Evolutionary conservation across 2,113 vertebrate genomes (phyloP), one percentile per base, ranked within the genome.

Genomic region (Marmota monax): DNA sequence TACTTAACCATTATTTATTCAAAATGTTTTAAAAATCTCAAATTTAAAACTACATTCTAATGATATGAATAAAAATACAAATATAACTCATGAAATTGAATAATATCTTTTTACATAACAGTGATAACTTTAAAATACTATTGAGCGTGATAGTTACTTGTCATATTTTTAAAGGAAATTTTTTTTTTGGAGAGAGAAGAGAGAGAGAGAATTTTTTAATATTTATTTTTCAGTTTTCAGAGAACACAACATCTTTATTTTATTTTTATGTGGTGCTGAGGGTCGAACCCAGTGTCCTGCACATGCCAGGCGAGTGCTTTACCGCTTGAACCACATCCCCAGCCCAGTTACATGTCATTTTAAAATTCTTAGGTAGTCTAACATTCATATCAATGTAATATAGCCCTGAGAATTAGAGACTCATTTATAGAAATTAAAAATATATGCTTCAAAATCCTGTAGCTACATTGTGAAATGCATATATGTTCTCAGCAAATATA

Each of bases 51-150:
- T 79, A 4, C 25, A 53, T 90, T 90, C 48, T 87, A 82, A 82
- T 74, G 80, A 53, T 82, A 65, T 76, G 27, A 87, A 53, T 87
- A 90, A 56, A 94, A 94, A 85, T 74, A 45, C n/a, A 51, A 83
- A 20, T 96, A 27, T 61, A 77, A 51, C 37, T 56, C 48, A 39
- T 42, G 53, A 84, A 90, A 84, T 74, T 73, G 65, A 84, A 84
- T 58, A 22, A 22, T 58, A 8, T 58, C 22, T 23, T 53, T 53
- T 53, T 53, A 53, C 8, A 39, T 56, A 56, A 83, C 63, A 65
- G 56, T 84, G 53, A 56, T 67, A 63, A 29, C 39, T 90, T 90
- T 80, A 17, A 92, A 84, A 73, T 92, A 67, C 42, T 67, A 7
- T 69, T 94, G 84, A 12, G 17, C 78, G 22, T 20, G 8, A 27